A percentile compares a stretch with the other conserved stretches of the same genome.
These are phyloP conservation scores for Caenorhabditis elegans DNA, from an alignment of 1,140 invertebrate genomes.

Conservation along the genomic window WBcel235 BX284603.4:5255001-5255500, in stretches of 20 bases:
- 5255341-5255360: conserved; percentile 88
- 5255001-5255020: conserved; percentile 97
- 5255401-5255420: conserved; percentile 34
- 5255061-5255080: conserved; percentile 98
- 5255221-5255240: background rate
- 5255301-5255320: conserved; percentile 76
- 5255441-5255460: background rate
- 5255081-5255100: conserved; percentile 97
- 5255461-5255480: conserved; percentile 72
- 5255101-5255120: conserved; percentile 98
- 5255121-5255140: conserved; percentile 95
- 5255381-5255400: conserved; percentile 83
- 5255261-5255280: conserved; percentile 98
- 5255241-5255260: conserved; percentile 74
- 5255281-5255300: conserved; percentile 89
- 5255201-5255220: background rate
- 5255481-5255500: conserved; percentile 86
- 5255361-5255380: conserved; percentile 96
- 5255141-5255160: conserved; percentile 85
- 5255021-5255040: conserved; percentile 99
- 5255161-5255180: conserved; percentile 90
- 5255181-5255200: conserved; percentile 18
- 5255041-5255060: conserved; percentile 98
- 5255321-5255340: conserved; percentile 75
- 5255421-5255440: conserved; percentile 7